Evolutionary conservation across 1,140 invertebrate genomes (phyloP), one percentile per base, ranked within the genome.

Genomic region (Macrosteles quadrilineatus): DNA sequence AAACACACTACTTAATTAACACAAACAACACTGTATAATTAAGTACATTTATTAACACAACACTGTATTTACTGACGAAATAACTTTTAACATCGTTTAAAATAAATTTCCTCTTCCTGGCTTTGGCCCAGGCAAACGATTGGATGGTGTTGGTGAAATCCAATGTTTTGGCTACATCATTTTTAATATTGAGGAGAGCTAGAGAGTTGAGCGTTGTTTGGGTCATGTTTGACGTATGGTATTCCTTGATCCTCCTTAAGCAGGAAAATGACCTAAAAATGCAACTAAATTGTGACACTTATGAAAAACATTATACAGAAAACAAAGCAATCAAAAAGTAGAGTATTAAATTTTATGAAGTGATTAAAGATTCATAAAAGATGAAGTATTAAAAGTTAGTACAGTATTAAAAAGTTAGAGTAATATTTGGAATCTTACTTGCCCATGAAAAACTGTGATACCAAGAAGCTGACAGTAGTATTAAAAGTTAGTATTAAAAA

Each of bases 221-320:
- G 9, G 21, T 25, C 55, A 59, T 59, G 11, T 25, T 59, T 59
- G 21, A 59, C 27, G 21, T 29, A 9, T 27, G 25, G 25, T 27
- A 59, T 14, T 59, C 6, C 25, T 27, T 59, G 12, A 29, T 59
- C 55, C 55, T 59, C n/a, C n/a, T 50, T 50, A 50, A 59, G 25
- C 55, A 59, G 55, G 55, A 59, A 59, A 59, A 59, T 59, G 21
- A 59, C 25, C 25, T 59, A 21, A 59, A 59, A 59, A 36, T 36
- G 14, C 32, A 36, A 36, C 14, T 36, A 36, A 36, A 36, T 36
- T 36, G 32, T 36, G 32, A 14, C 32, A 36, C 32, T 59, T 21
- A n/a, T n/a, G n/a, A n/a, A 36, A 36, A 4, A 36, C 4, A 36
- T 36, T 36, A 36, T 36, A 36, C 32, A 36, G 32, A 36, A 36